These are phyloP conservation scores for Syrmaticus mikado DNA, from an alignment of 2,113 vertebrate genomes.

Conservation along the genomic window DNA sequence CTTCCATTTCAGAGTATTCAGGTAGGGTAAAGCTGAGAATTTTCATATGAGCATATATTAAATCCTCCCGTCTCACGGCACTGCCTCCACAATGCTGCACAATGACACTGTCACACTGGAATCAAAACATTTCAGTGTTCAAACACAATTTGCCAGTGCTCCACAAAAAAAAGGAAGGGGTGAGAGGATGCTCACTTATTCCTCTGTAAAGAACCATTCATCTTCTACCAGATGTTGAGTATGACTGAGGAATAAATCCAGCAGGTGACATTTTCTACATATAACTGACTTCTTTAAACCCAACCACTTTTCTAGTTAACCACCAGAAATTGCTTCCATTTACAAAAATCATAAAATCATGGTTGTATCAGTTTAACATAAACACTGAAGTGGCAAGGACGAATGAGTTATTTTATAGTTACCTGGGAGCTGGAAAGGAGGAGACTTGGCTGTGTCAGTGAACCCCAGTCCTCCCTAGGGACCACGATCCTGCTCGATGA, in stretches of 20 bases:
- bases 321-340: not conserved
- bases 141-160: not conserved
- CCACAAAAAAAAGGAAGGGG: not conserved
- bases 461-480: not conserved
- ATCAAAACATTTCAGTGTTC: not conserved
- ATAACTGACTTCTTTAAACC: not conserved
- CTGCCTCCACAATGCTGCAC: not conserved
- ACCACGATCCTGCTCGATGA: not conserved
- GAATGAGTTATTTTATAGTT: not conserved
- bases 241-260: too few species aligned
- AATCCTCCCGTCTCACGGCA: not conserved
- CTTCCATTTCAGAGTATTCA: not conserved
- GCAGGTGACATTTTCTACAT: not conserved
- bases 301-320: not conserved
- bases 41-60: not conserved
- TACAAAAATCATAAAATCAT: not conserved
- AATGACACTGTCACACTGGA: too few species aligned
- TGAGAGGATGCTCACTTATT: not conserved
- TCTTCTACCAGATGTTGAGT: not conserved
- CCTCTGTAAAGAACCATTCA: not conserved
- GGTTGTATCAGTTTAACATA: not conserved
- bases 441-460: accelerated
- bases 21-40: not conserved
- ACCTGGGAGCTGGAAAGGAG: not conserved
- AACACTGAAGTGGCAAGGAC: not conserved